phyloP scores from a whole-genome alignment of 2,888 invertebrate species.

The Nesidiocoris tenuis region DNA sequence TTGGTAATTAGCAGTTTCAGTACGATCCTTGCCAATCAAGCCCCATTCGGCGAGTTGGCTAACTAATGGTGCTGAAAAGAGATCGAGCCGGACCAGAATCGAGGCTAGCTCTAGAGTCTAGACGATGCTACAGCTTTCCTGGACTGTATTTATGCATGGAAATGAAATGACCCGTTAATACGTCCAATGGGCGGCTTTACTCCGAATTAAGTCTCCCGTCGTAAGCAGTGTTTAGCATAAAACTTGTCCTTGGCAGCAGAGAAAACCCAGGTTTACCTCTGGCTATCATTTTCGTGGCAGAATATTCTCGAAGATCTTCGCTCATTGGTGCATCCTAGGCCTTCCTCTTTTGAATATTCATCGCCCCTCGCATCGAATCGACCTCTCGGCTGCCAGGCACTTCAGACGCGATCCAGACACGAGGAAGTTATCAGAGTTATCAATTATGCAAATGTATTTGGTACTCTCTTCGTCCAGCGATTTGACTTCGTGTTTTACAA shows the following conservation, averaged over 20 bases:
- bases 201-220: no score
- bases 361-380: not conserved
- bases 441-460: slow-evolving; percentile 18
- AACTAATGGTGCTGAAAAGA: no score
- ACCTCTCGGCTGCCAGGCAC: not conserved
- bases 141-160: no score
- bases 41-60: no score
- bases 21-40: slow-evolving; percentile 7
- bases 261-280: not conserved
- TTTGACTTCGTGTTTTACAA: slow-evolving; percentile 25
- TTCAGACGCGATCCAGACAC: slow-evolving; percentile 24
- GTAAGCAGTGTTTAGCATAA: not conserved
- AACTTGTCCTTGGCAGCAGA: no score
- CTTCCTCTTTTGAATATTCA: slow-evolving; percentile 21
- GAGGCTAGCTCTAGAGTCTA: no score
- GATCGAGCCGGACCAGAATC: no score
- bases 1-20: slow-evolving; percentile 21
- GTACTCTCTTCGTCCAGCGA: not conserved
- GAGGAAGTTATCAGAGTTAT: slow-evolving; percentile 30
- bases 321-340: not conserved
- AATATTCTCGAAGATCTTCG: not conserved
- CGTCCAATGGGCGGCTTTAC: no score
- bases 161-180: no score
- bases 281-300: not conserved
- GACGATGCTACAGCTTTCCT: no score